Base-by-base conservation (phyloP, 2,113 vertebrate genomes). In the Parus major region DNA sequence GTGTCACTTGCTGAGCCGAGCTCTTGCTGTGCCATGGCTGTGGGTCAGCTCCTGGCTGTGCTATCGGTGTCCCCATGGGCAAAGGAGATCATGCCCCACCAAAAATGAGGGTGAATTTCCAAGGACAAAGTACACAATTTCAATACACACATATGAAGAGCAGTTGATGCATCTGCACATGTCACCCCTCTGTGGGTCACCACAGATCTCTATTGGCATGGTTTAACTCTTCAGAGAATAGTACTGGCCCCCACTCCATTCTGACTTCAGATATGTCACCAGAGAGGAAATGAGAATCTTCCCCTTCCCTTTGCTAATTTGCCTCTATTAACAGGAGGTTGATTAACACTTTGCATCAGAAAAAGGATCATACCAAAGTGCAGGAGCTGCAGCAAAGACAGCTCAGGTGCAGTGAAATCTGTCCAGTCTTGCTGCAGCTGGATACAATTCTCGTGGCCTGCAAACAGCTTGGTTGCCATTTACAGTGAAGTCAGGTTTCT, bases 1-100 rank as follows among this genome's bases (percentile, higher is more conserved):
- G 55, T 10, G 15, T 2, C 31, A 24, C 33, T 15, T 0, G 0
- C 29, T 28, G 46, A 76, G 47, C 76, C 0, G 18, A 83, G 50
- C 31, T 59, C 66, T 35, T 2, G 2, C 68, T 35, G 25, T 4
- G 29, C 60, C 75, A 55, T 0, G 1, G 23, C 1, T 50, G 17
- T n/a, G 29, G 41, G 11, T 2, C 29, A 90, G 72, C 42, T 60
- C 78, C 42, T 6, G 35, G 57, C 44, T 4, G 2, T 3, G 22
- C 12, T 39, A 42, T 10, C n/a, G 4, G 7, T 2, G 12, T 5
- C 18, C 5, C 49, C 24, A 5, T 4, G 35, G 71, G 25, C 55
- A 82, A 20, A 57, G 52, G 9, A 84, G 44, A 47, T 41, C 28
- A 2, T 3, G 2, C 25, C 61, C 35, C 87, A 39, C 19, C 12